A percentile compares a stretch with the other conserved stretches of the same genome.
Evolutionary conservation across 1,140 invertebrate species (phyloP).

Genomic region (Hetaerina americana): DNA sequence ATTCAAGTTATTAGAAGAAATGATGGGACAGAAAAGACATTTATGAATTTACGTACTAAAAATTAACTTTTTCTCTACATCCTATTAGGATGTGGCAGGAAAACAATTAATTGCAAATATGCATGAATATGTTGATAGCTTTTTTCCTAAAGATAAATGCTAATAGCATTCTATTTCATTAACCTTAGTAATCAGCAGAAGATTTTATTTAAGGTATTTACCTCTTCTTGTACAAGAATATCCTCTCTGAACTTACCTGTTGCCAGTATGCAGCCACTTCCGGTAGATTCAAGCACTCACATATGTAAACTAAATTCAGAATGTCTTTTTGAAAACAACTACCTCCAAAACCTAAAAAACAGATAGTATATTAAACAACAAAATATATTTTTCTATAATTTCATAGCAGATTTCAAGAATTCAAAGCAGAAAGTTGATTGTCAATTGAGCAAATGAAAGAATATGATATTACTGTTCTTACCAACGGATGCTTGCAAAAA

Average conservation of each 20-base stretch:
- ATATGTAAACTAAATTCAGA: constrained; percentile 93
- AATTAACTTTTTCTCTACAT: no score
- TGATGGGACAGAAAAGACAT: no score
- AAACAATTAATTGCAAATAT: no score
- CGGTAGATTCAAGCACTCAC: constrained; percentile 87
- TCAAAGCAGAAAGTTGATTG: not conserved
- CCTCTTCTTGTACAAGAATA: not conserved
- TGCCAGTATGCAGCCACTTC: constrained; percentile 98
- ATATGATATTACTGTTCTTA: constrained; percentile 28
- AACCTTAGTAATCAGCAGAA: not conserved
- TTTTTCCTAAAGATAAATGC: no score
- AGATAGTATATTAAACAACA: no score
- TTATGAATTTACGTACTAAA: no score
- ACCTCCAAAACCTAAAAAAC: constrained; percentile 75
- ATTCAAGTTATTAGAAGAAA: no score
- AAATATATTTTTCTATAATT: constrained; percentile 5
- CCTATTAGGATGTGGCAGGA: no score
- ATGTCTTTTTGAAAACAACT: constrained; percentile 99
- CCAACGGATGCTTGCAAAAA: constrained; percentile 96
- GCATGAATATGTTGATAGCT: no score
- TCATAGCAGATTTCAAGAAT: no score
- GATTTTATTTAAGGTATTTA: not conserved
- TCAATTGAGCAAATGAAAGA: no score
- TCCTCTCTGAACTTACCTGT: constrained; percentile 43
- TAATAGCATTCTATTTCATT: no score